Evolutionary conservation across 2,113 vertebrate genomes (phyloP), one percentile per base, ranked within the genome.

Genomic region (Craseonycteris thonglongyai): DNA sequence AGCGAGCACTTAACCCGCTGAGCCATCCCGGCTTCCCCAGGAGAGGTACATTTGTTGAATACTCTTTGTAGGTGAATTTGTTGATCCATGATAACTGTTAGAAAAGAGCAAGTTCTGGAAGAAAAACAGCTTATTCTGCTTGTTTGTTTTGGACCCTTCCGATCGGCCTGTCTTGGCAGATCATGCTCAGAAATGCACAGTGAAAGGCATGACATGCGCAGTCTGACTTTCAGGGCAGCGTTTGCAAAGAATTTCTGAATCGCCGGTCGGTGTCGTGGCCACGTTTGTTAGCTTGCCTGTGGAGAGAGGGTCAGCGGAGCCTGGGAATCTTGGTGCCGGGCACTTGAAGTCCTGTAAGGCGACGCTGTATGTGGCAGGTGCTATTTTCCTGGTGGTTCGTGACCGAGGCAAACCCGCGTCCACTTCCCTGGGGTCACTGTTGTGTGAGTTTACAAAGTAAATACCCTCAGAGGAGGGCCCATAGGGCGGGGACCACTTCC

Each of bases 371-470:
- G 7, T 28, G 19, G 51, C 13, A 45, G 58, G n/a, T 47, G 63
- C 18, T 75, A 1, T 47, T 33, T 72, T 66, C 38, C 51, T 4
- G 15, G 61, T 33, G 5, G 58, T 82, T 79, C 16, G 7, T 28
- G 68, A 33, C 6, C 49, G 12, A 38, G 72, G 26, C 30, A 45
- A 81, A 45, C 16, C 38, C 15, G 0, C 28, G 28, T 47, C 42
- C 0, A 0, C 61, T 59, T 69, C 58, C 51, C 49, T 91, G 59
- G 28, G 1, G 0, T 47, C 38, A 11, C 47, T 49, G 38, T 38
- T 90, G 47, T 90, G 47, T 76, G 88, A 5, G 35, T 61, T 95
- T 93, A 54, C 61, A 80, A 16, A 93, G 81, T 75, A 86, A 87
- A 80, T 51, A 58, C 33, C 26, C 56, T 5, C 1, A 4, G 71